Evolutionary conservation across 92 coral and sea anemone genomes (phyloP), one percentile per base, ranked within the genome.

Genomic region (Actinernus sp.): DNA sequence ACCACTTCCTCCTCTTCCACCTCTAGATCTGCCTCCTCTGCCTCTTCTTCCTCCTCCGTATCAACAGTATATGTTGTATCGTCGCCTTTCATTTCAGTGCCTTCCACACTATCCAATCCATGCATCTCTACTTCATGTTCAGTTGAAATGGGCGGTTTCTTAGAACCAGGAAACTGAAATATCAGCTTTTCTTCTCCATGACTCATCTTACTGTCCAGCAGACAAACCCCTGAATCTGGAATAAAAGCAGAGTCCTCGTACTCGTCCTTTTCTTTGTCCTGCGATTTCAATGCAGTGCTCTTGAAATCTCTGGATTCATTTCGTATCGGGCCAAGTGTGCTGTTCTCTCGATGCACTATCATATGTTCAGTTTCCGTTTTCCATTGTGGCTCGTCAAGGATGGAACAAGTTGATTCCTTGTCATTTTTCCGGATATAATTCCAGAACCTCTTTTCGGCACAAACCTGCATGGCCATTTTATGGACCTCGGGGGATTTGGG

Each of bases 361-460:
- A n/a, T n/a, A n/a, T n/a, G n/a, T n/a, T n/a, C n/a, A n/a, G n/a
- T n/a, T n/a, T n/a, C n/a, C 43, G 43, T 37, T n/a, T 8, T 7
- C 8, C 9, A n/a, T 19, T 34, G n/a, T 6, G 31, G 30, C 9
- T 52, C 74, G n/a, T 67, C 74, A 17, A 25, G 38, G 25, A 67
- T 67, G 2, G 71, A 61, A 48, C 76, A 73, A 2, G 75, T 72
- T 12, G 68, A 55, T 36, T 17, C 8, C 3, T 47, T 52, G 19
- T 73, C 69, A 23, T 58, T 63, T 55, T 76, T 62, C 23, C 48
- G 57, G 27, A 75, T 55, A 43, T 57, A 68, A 25, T 32, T 36
- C 89, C 83, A 68, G 46, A 83, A 76, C 21, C 43, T 61, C 73
- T 54, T 48, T 20, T 83, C 89, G 40, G 38, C 20, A 18, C 59